phyloP scores from a whole-genome alignment of 2,888 invertebrate species.

The Alloscopus bannaensis region DNA sequence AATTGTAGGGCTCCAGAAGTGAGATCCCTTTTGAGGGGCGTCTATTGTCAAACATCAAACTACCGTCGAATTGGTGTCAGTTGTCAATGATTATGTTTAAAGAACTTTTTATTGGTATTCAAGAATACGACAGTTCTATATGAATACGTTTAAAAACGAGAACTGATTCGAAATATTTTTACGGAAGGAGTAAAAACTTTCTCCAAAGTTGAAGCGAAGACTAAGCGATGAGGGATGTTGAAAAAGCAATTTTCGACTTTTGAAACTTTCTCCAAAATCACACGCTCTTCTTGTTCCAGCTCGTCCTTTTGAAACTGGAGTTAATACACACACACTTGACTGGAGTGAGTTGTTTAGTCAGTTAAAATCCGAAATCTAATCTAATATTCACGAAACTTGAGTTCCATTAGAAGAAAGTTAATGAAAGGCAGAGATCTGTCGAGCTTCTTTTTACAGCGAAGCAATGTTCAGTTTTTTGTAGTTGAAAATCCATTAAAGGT shows the following conservation, averaged over 20 bases:
- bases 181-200: neutral
- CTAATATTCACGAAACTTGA: slow-evolving; percentile 22
- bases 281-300: slow-evolving; percentile 10
- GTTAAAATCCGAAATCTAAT: slow-evolving; percentile 40
- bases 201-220: too few species aligned
- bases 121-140: too few species aligned
- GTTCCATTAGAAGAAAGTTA: slow-evolving; percentile 7
- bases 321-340: slow-evolving; percentile 2
- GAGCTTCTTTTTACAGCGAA: neutral
- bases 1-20: neutral
- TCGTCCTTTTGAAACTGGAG: neutral
- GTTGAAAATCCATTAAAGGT: neutral
- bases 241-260: slow-evolving; percentile 53
- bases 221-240: slow-evolving; percentile 24
- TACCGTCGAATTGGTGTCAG: slow-evolving; percentile 39
- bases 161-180: too few species aligned
- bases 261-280: slow-evolving; percentile 37
- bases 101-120: too few species aligned
- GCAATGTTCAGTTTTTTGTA: neutral
- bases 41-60: neutral
- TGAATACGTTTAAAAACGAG: too few species aligned
- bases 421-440: neutral
- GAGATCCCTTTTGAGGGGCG: neutral
- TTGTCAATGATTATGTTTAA: slow-evolving; percentile 36
- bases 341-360: slow-evolving; percentile 40